Conservation (phyloP, 2,797 vertebrate genomes). For the Decapterus maruadsi region DNA sequence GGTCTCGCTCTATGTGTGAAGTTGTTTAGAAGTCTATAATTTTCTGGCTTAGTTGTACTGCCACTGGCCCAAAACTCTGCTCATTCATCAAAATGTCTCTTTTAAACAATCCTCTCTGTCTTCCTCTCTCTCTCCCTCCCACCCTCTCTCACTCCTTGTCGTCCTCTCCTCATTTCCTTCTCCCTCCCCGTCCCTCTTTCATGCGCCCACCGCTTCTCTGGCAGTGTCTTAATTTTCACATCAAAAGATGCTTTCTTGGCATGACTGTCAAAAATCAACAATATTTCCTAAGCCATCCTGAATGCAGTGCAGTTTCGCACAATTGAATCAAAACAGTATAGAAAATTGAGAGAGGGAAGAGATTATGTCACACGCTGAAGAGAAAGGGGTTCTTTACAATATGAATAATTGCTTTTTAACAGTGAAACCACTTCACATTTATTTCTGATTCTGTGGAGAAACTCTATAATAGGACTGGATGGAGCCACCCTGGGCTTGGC, state of each 20-base stretch:
- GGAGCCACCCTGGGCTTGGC: conserved; percentile 16
- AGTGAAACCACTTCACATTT: conserved; percentile 20
- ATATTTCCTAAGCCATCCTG: conserved; percentile 48
- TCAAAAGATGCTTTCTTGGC: conserved; percentile 61
- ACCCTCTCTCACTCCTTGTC: neutral
- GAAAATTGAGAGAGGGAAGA: conserved; percentile 38
- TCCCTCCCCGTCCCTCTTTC: conserved; percentile 3
- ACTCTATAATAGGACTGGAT: conserved; percentile 39
- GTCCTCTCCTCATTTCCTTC: neutral
- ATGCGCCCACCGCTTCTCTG: conserved; percentile 7
- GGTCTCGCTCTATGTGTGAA: conserved; percentile 53
- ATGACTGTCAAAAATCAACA: conserved; percentile 50
- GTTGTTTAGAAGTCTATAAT: conserved; percentile 72
- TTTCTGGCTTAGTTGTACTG: conserved; percentile 64
- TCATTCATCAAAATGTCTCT: conserved; percentile 75
- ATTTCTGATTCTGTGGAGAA: conserved; percentile 23
- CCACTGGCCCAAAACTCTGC: conserved; percentile 67
- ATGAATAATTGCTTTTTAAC: conserved; percentile 39
- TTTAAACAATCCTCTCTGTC: conserved; percentile 59
- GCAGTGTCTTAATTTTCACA: conserved; percentile 59
- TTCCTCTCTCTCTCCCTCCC: neutral
- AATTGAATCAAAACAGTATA: conserved; percentile 50
- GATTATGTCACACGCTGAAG: conserved; percentile 36
- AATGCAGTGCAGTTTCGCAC: conserved; percentile 38
- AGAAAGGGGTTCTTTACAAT: conserved; percentile 15